Evolutionary conservation across 2,888 invertebrate species (phyloP), one percentile per base, ranked within the genome.

Genomic region (Euzetes globulus): DNA sequence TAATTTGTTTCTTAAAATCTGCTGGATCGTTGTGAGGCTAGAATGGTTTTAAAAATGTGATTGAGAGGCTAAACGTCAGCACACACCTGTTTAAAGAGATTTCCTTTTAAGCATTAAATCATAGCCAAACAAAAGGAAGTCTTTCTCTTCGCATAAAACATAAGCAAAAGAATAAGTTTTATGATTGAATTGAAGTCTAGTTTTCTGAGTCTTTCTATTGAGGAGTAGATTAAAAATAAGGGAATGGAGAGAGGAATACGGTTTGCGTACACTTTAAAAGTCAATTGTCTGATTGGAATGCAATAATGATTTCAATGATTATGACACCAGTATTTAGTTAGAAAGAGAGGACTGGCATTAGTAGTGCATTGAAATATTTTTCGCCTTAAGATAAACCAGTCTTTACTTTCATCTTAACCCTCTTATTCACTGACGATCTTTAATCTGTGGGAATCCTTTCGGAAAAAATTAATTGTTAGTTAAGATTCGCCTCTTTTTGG

Each of bases 391-490:
- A 68, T 68, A 68, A 68, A 68, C 68, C 45, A 45, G 68, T 68
- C 68, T 68, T 68, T 45, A 41, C 68, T 68, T 25, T 33, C 58
- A 17, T 55, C n/a, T 37, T 63, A n/a, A 33, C n/a, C 63, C 63
- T 63, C 63, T 33, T 33, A 63, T 63, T 6, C 33, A 17, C 17
- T 63, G 63, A 29, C 22, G 17, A 68, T 68, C 68, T 19, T 37
- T 68, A 68, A 68, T 68, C 68, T 68, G 68, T 68, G 68, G 68
- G 68, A 68, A 68, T 68, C 68, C 68, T 68, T 68, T 68, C 22
- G 19, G 17, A 50, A 63, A 19, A 68, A 45, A 68, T 68, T 68
- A 68, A 68, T 45, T 68, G 45, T 68, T 45, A 45, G 68, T 45
- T 68, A 17, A 68, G n/a, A 29, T 68, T 45, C 27, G 22, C 25